phyloP scores from a whole-genome alignment of 2,113 vertebrate genomes.

The Alligator mississippiensis region DNA sequence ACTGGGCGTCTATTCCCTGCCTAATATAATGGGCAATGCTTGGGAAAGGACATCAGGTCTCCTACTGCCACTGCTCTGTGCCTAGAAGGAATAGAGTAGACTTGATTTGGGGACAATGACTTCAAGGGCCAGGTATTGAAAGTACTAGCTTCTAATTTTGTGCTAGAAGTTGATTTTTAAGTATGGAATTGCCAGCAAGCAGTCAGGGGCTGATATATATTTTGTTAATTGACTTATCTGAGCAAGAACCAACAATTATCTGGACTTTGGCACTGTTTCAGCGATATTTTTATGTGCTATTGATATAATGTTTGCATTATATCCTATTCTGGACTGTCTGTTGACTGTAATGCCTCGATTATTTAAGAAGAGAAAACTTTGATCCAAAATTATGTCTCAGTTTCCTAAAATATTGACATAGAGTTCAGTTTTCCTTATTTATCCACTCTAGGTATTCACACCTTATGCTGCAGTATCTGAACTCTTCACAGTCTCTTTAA shows the following conservation, averaged over 20 bases:
- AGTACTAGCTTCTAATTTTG: slow-evolving; percentile 48
- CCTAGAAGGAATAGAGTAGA: background rate
- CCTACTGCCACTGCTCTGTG: background rate
- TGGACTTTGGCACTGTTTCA: slow-evolving; percentile 35
- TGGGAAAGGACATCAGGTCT: background rate
- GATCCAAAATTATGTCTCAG: background rate
- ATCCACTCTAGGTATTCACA: background rate
- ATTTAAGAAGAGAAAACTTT: slow-evolving; percentile 1
- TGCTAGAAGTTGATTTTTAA: background rate
- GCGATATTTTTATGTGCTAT: slow-evolving; percentile 53
- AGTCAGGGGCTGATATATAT: slow-evolving; percentile 43
- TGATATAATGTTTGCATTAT: slow-evolving; percentile 57
- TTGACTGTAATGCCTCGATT: slow-evolving; percentile 21
- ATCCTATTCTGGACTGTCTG: slow-evolving; percentile 37
- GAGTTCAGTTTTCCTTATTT: background rate
- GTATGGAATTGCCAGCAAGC: slow-evolving; percentile 42
- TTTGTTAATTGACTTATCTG: slow-evolving; percentile 43
- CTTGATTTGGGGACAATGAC: slow-evolving; percentile 5
- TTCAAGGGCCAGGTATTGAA: slow-evolving; percentile 36
- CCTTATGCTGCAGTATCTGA: background rate
- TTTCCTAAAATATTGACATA: background rate
- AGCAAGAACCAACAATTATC: slow-evolving; percentile 49
- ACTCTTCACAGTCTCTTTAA: background rate
- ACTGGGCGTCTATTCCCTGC: background rate
- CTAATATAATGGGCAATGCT: background rate